Evolutionary conservation across 2,797 vertebrate species (phyloP), one percentile per base, ranked within the genome.

Genomic region (Muraenolepis orangiensis): DNA sequence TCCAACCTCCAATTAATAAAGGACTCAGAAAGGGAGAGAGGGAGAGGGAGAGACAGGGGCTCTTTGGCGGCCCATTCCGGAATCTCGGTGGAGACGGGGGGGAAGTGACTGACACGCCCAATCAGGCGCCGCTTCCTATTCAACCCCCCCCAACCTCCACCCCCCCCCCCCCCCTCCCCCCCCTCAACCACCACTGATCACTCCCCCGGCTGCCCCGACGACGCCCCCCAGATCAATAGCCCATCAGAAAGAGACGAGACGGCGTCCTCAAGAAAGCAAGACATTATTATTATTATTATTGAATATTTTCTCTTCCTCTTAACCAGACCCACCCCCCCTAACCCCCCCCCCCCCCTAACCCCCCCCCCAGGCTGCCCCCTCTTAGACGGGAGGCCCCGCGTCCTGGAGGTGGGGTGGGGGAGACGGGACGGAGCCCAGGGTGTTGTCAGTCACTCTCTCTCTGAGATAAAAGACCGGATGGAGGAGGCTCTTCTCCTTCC

Each of bases 401-500:
- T n/a, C n/a, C n/a, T n/a, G 74, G 68, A 78, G 72, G 73, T 76
- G 77, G 84, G 51, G 34, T 75, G 80, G 69, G 34, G 74, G 34
- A 61, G 75, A 36, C 23, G 51, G 68, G 77, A 76, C 18, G 78
- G 87, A 73, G 84, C 86, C 84, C 67, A 69, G 86, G 86, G 85
- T 78, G 72, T 74, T 89, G 87, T 89, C 87, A 87, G 70, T 89
- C 81, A 81, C 78, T 76, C 67, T n/a, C n/a, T n/a, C n/a, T n/a
- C n/a, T n/a, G 74, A 86, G 80, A 84, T 87, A 78, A 82, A 83
- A 87, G 78, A 83, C 79, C 73, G 76, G 75, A 85, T 87, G 76
- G 75, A 85, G 86, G 76, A 86, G 89, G 79, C 73, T 74, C 61
- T 82, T 77, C 73, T 69, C 36, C 67, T n/a, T 90, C 88, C 81